Evolutionary conservation across 2,888 invertebrate genomes (phyloP).

Genomic region (Spodoptera picta): DNA sequence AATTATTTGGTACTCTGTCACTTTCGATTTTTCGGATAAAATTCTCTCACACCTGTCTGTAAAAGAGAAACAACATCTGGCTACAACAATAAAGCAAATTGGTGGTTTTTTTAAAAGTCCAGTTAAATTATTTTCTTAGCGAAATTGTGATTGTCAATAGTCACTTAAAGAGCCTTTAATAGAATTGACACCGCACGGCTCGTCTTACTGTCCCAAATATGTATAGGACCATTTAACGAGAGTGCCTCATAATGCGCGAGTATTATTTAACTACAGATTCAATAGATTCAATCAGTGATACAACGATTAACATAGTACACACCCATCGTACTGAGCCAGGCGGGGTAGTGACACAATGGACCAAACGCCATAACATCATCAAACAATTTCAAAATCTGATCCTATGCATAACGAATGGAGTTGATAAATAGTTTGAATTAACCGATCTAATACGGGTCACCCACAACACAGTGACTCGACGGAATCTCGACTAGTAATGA

Average conservation of each 20-base stretch:
- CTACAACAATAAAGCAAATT: conserved; percentile 10
- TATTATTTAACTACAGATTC: conserved; percentile 71
- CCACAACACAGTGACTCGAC: conserved; percentile 85
- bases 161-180: conserved; percentile 12
- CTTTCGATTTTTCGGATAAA: conserved; percentile 1
- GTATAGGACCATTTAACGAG: conserved; percentile 51
- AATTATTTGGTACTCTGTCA: neutral
- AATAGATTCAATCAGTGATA: conserved; percentile 81
- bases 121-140: conserved; percentile 1
- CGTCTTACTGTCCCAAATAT: conserved; percentile 38
- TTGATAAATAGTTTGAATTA: conserved; percentile 89
- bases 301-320: conserved; percentile 84
- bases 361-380: conserved; percentile 85
- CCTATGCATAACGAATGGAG: conserved; percentile 87
- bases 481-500: conserved; percentile 83
- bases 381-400: conserved; percentile 88
- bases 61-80: neutral
- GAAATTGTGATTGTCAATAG: conserved; percentile 11
- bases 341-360: conserved; percentile 73
- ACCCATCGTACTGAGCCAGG: conserved; percentile 85
- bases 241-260: conserved; percentile 53
- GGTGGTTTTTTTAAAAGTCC: neutral
- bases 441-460: conserved; percentile 89
- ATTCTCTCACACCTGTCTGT: neutral
- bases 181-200: conserved; percentile 17